A percentile compares a stretch with the other conserved stretches of the same genome.
Conservation (phyloP, 2,797 vertebrate genomes). For the Chlorospingus flavigularis region DNA sequence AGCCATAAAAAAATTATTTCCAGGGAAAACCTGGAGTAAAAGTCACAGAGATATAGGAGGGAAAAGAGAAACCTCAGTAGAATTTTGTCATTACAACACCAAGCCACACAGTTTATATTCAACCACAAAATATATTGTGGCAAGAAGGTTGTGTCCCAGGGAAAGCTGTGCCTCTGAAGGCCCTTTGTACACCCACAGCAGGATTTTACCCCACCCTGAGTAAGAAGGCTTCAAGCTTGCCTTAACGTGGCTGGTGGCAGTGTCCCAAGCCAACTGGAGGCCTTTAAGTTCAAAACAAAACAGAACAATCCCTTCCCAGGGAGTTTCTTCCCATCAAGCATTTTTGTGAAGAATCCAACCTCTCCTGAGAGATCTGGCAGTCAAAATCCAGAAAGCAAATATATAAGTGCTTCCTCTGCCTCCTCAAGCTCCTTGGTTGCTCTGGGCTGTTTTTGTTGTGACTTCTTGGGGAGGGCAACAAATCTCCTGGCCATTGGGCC, state of each 20-base stretch:
- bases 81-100: not conserved
- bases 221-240: not conserved
- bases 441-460: not conserved
- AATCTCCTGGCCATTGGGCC: not conserved
- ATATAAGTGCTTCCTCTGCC: not conserved
- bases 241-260: conserved; percentile 1
- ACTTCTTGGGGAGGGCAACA: not conserved
- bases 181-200: not conserved
- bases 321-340: conserved; percentile 31
- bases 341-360: conserved; percentile 38
- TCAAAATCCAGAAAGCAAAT: not conserved
- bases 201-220: not conserved
- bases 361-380: conserved; percentile 45
- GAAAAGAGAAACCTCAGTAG: not conserved
- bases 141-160: not conserved
- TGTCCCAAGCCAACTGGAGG: conserved; percentile 26
- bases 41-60: not conserved
- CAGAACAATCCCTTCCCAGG: conserved; percentile 32
- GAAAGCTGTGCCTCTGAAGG: not conserved
- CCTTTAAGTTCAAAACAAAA: conserved; percentile 36
- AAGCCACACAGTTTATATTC: not conserved
- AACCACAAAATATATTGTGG: not conserved
- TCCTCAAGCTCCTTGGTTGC: not conserved
- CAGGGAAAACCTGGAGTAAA: not conserved
- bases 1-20: not conserved